Evolutionary conservation across 1,140 invertebrate species (phyloP), one percentile per base, ranked within the genome.

Genomic region (Drosophila kanapiae): DNA sequence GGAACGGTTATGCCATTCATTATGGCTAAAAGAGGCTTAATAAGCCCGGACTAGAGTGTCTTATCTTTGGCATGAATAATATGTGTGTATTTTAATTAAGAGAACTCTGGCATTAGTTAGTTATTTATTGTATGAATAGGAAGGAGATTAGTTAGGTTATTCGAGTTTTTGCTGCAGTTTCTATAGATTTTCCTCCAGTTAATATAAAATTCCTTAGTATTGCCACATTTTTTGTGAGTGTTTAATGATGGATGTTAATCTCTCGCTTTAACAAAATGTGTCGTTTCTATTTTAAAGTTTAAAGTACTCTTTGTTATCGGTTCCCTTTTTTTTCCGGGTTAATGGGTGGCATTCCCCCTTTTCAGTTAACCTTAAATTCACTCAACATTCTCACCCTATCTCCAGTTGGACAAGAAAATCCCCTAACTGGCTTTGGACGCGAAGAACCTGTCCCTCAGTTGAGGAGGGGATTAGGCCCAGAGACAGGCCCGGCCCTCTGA

Each of bases 1-100:
- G 58, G 58, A 62, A 75, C 58, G 49, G 71, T 75, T 75, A 75
- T 63, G 71, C 16, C 71, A 74, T 74, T 74, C 43, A 72, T 74
- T 74, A 74, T 60, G 54, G 43, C 35, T 40, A 72, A 68, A 74
- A 43, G 70, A 60, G 69, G 53, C 70, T 60, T 74, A 72, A 43
- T 72, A 72, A 72, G 53, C 29, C 23, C n/a, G 56, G 47, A 13
- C 58, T 61, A 10, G 16, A 53, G 35, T 57, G 62, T 13, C 48
- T 54, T 42, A 70, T 54, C 67, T 56, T 6, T 27, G 35, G 13
- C 53, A 56, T 10, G 35, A 23, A 54, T 23, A 37, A 37, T 37
- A 37, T 14, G 33, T 10, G 18, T 3, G 33, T 3, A 6, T 14
- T 56, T 56, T 38, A 56, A 56, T 56, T 37, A 54, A 23, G 18